Base-by-base conservation (phyloP, 2,888 invertebrate genomes). In the Gandaritis pyraliata region DNA sequence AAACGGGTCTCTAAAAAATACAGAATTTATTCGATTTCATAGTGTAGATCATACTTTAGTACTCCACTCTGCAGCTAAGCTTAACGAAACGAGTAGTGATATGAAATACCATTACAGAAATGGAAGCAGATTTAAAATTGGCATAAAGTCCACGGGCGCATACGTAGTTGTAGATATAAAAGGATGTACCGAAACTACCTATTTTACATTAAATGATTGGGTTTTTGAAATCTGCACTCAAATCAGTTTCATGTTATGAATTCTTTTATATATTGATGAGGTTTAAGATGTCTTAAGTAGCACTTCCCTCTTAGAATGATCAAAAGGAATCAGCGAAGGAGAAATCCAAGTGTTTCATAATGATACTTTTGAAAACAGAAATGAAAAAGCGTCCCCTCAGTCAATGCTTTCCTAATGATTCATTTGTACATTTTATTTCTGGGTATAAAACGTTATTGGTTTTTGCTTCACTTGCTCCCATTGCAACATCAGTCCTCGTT, bases 71-170 rank as follows among this genome's bases (percentile, higher is more conserved):
- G 43, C 33, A 48, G 47, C 50, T 51, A 50, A 63, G 63, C 59
- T 56, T 45, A 59, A 56, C 56, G 52, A 49, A 64, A 56, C 59
- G 48, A 45, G 16, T 51, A 59, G 46, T 47, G 61, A 65, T 65
- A 63, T 63, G 63, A 64, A 66, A 70, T 63, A 58, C 60, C 64
- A 65, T 66, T 67, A 65, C 66, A 60, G 61, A 60, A 66, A 68
- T 70, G 65, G 65, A 60, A 45, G 60, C 47, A 55, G 64, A 61
- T 68, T 68, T 65, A 61, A 66, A 67, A 68, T 63, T 62, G 54
- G 49, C 18, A 55, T 62, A 36, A 58, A 52, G 57, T 45, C 45
- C 38, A 43, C 43, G 43, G 16, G 11, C 12, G 11, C 10, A 15
- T 41, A 55, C 12, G 6, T 15, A 30, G 18, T 10, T 52, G 13